phyloP scores from a whole-genome alignment of 2,797 vertebrate genomes.

The Pampus argenteus region DNA sequence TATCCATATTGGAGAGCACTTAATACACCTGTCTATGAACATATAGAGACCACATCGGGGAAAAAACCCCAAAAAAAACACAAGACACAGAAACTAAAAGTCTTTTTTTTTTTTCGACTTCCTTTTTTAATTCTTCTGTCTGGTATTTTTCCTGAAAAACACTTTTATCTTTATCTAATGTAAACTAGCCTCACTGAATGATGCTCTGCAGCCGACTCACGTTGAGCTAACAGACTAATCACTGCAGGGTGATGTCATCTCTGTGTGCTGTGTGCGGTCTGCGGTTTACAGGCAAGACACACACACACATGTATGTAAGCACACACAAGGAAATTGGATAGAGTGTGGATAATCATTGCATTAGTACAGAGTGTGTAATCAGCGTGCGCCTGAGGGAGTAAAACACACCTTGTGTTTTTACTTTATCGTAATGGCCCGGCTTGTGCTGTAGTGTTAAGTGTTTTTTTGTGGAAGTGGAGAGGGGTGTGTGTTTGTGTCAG shows the following conservation, averaged over 20 bases:
- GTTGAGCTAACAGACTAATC: constrained; percentile 59
- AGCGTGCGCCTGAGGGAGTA: constrained; percentile 55
- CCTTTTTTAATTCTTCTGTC: constrained; percentile 13
- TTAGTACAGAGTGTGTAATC: constrained; percentile 74
- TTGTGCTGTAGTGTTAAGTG: constrained; percentile 47
- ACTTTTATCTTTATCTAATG: constrained; percentile 18
- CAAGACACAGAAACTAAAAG: background rate
- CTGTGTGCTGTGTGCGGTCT: constrained; percentile 55
- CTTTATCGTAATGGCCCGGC: constrained; percentile 47
- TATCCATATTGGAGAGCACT: constrained; percentile 41
- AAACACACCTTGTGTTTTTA: constrained; percentile 67
- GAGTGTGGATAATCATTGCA: constrained; percentile 70
- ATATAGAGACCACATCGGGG: constrained; percentile 20
- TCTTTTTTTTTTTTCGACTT: background rate
- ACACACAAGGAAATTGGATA: constrained; percentile 67
- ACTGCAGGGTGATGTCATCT: constrained; percentile 74
- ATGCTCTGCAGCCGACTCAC: constrained; percentile 51
- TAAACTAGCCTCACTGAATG: constrained; percentile 6
- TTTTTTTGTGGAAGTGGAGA: constrained; percentile 34
- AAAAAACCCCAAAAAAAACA: constrained; percentile 6
- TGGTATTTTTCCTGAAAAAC: constrained; percentile 2
- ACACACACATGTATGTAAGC: constrained; percentile 9
- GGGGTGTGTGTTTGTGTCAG: constrained; percentile 36
- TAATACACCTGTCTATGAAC: constrained; percentile 62
- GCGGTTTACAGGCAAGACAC: constrained; percentile 49